A percentile compares a stretch with the other conserved stretches of the same genome.
phyloP scores from a whole-genome alignment of 2,797 vertebrate genomes.

The Tenualosa ilisha region DNA sequence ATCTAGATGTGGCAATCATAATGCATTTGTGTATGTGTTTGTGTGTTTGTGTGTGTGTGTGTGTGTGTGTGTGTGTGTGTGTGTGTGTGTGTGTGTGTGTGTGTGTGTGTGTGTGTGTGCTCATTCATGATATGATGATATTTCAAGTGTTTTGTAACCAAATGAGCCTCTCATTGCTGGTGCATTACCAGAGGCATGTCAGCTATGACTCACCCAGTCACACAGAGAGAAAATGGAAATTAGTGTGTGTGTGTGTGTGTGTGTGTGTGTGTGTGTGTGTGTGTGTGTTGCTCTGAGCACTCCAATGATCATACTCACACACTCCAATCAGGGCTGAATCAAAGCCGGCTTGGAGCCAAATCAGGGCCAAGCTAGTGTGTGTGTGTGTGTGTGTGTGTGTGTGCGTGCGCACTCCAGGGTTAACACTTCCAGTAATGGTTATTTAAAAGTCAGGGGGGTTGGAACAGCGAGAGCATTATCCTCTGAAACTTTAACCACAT shows the following conservation, averaged over 20 bases:
- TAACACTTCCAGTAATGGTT: too few relatives aligned
- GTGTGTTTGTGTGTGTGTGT: slow-evolving; percentile 6
- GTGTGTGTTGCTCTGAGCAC: background rate
- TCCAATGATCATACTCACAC: too few relatives aligned
- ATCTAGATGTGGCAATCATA: background rate
- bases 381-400: slow-evolving; percentile 11
- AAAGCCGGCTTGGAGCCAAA: too few relatives aligned
- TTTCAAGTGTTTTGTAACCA: slow-evolving; percentile 15
- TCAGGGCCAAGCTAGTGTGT: background rate
- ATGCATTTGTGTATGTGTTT: background rate
- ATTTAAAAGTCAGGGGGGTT: too few relatives aligned
- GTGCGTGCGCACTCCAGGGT: background rate
- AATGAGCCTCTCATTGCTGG: background rate
- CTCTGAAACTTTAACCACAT: too few relatives aligned
- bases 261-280: background rate
- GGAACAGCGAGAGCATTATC: too few relatives aligned
- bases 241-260: background rate
- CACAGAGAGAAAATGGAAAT: slow-evolving; percentile 14
- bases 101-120: background rate
- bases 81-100: too few relatives aligned
- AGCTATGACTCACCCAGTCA: background rate
- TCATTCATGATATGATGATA: slow-evolving; percentile 9
- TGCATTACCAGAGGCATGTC: background rate
- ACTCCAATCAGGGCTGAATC: too few relatives aligned
- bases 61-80: background rate